These are phyloP conservation scores for Drosophila infuscata DNA, from an alignment of 2,888 invertebrate genomes.

Conservation along the genomic window DNA sequence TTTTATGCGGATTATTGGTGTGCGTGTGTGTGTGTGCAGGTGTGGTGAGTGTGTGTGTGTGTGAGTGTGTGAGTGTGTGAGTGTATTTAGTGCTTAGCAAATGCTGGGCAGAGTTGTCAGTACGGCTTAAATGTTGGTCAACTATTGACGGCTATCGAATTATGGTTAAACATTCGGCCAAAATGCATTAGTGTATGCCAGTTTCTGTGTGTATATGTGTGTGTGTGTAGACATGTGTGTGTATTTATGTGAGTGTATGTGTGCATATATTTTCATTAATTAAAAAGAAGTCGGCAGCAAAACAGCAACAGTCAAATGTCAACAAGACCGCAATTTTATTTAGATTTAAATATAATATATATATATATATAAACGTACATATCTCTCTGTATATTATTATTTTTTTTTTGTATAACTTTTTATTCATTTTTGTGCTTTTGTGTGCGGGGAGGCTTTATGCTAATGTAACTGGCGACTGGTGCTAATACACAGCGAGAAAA, in stretches of 20 bases:
- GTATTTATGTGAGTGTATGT: background rate
- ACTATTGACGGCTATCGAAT: slow-evolving; percentile 69
- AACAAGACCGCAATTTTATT: slow-evolving; percentile 71
- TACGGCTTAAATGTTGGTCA: slow-evolving; percentile 38
- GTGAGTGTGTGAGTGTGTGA: slow-evolving; percentile 20
- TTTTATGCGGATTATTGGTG: slow-evolving; percentile 33
- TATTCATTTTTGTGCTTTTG: slow-evolving; percentile 62
- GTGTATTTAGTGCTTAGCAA: slow-evolving; percentile 15
- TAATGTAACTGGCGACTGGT: slow-evolving; percentile 68
- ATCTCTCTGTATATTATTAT: slow-evolving; percentile 45
- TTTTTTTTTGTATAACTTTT: slow-evolving; percentile 36
- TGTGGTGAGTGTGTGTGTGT: slow-evolving; percentile 16
- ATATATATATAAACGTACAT: slow-evolving; percentile 2
- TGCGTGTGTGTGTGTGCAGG: background rate
- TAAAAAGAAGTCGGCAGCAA: slow-evolving; percentile 34
- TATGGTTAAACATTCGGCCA: slow-evolving; percentile 62
- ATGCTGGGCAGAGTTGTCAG: slow-evolving; percentile 41
- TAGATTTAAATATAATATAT: slow-evolving; percentile 46
- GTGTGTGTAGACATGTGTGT: background rate
- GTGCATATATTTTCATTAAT: slow-evolving; percentile 68
- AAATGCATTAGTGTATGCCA: slow-evolving; percentile 37
- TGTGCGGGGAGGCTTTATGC: slow-evolving; percentile 72
- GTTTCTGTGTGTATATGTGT: slow-evolving; percentile 2
- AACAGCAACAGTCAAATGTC: slow-evolving; percentile 71
- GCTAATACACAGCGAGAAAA: slow-evolving; percentile 68